These are phyloP conservation scores for Exephanes ischioxanthus DNA, from an alignment of 2,888 invertebrate species.

Conservation along the genomic window DNA sequence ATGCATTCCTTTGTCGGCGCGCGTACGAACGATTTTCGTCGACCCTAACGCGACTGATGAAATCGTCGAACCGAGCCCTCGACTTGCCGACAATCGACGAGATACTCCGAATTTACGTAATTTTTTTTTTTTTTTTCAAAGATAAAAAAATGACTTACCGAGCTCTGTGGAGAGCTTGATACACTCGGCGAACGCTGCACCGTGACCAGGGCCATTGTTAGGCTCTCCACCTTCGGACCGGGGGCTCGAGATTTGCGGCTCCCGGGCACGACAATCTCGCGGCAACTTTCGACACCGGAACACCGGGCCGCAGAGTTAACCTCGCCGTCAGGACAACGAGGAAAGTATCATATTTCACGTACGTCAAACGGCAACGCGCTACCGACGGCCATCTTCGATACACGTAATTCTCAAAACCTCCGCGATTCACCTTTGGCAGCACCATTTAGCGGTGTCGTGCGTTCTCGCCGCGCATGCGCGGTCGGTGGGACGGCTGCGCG, in stretches of 20 bases:
- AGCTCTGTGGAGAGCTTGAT: constrained; percentile 88
- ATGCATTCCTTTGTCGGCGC: constrained; percentile 52
- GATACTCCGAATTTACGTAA: background rate
- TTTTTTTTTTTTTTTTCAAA: constrained; percentile 2
- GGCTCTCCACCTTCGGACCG: constrained; percentile 71
- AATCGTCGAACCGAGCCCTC: background rate
- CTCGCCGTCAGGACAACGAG: constrained; percentile 78
- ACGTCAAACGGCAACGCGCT: constrained; percentile 82
- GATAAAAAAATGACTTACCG: constrained; percentile 84
- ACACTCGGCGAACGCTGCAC: constrained; percentile 91
- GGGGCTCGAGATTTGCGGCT: constrained; percentile 58
- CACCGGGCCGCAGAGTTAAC: constrained; percentile 76
- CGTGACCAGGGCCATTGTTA: constrained; percentile 90
- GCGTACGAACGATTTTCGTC: constrained; percentile 22
- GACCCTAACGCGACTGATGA: background rate
- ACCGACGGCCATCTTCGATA: constrained; percentile 85
- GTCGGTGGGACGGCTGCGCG: background rate
- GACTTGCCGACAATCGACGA: constrained; percentile 26
- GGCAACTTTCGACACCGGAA: constrained; percentile 71
- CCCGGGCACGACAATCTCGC: constrained; percentile 69
- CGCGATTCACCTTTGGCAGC: constrained; percentile 40
- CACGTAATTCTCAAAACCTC: constrained; percentile 66
- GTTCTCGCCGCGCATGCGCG: background rate
- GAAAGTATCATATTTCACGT: constrained; percentile 82
- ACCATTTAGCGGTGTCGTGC: constrained; percentile 9